These are phyloP conservation scores for Uria lomvia DNA, from an alignment of 2,113 vertebrate genomes.

Conservation along the genomic window DNA sequence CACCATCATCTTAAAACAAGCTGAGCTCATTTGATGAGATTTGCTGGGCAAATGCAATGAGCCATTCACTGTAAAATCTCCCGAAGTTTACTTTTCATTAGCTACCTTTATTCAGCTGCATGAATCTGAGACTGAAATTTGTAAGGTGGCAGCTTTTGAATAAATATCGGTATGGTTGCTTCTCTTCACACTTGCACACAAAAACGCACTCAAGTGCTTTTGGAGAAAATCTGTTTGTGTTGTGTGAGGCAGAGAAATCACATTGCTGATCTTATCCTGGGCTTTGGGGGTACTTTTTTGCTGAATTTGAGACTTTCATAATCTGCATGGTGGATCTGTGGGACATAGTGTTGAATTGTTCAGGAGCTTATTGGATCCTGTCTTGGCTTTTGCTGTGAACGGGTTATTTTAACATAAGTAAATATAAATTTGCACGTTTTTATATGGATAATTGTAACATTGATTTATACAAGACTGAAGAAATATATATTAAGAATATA, in stretches of 20 bases:
- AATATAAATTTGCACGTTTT: background rate
- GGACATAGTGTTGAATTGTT: background rate
- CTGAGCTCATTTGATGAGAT: background rate
- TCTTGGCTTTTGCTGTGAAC: background rate
- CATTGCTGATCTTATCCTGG: background rate
- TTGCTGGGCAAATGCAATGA: background rate
- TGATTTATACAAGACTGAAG: background rate
- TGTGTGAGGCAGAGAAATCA: background rate
- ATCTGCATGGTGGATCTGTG: background rate
- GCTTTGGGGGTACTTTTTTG: background rate
- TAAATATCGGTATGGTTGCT: background rate
- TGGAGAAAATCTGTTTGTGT: background rate
- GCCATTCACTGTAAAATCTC: background rate
- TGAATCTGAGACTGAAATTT: background rate
- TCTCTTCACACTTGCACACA: background rate
- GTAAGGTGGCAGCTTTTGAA: background rate
- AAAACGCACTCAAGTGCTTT: background rate
- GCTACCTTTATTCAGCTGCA: background rate
- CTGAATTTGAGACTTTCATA: background rate
- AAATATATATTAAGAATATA: background rate
- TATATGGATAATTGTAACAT: background rate
- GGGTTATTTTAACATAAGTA: background rate
- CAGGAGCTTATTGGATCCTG: background rate
- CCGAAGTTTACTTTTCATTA: constrained; percentile 10
- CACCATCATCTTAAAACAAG: background rate